A percentile compares a stretch with the other conserved stretches of the same genome.
Conservation (phyloP, 1,140 invertebrate species). For the Camponotus pennsylvanicus region DNA sequence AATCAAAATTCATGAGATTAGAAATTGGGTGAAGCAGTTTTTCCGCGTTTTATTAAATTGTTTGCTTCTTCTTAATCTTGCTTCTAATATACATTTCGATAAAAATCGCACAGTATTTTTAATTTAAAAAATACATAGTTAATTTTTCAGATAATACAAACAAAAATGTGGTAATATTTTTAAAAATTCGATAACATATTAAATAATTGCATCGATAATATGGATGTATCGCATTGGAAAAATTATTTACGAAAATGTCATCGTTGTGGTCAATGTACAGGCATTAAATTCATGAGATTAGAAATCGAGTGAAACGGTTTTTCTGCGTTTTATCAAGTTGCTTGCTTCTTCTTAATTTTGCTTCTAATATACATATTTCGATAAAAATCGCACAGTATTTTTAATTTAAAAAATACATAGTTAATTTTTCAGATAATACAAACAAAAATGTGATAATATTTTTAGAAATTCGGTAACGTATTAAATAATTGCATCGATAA, state of each 20-base stretch:
- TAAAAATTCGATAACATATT: constrained; percentile 25
- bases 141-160: not conserved
- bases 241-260: not conserved
- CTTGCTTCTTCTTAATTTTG: not conserved
- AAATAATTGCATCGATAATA: not conserved
- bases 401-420: too few species aligned
- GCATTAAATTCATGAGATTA: not conserved
- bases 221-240: not conserved
- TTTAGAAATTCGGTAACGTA: constrained; percentile 30
- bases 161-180: constrained; percentile 4
- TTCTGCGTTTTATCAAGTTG: not conserved
- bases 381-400: too few species aligned
- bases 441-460: not conserved
- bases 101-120: too few species aligned
- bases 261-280: not conserved
- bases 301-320: not conserved
- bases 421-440: not conserved
- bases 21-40: not conserved
- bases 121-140: too few species aligned
- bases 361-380: not conserved
- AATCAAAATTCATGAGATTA: not conserved
- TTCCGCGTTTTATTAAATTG: not conserved
- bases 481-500: not conserved
- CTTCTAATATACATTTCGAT: not conserved
- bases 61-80: not conserved